A percentile compares a stretch with the other conserved stretches of the same genome.
phyloP scores from a whole-genome alignment of 2,888 invertebrate genomes.

The Polydrusus pterygomalis region DNA sequence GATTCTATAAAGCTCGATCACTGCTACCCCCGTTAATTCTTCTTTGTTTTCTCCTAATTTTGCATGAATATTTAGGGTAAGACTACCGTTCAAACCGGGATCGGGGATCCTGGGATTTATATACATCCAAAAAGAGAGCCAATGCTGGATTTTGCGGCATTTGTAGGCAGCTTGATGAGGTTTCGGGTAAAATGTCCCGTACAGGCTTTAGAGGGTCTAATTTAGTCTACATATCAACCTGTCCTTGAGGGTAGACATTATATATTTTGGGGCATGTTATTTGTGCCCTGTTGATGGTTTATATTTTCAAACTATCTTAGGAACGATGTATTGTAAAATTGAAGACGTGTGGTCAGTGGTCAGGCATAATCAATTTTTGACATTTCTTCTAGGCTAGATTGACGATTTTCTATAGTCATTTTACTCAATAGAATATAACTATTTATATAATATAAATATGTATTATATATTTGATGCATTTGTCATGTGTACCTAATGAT shows the following conservation, averaged over 20 bases:
- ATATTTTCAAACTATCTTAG: background rate
- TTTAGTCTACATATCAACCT: constrained; percentile 35
- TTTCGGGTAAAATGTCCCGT: constrained; percentile 14
- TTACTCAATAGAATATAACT: too few species aligned
- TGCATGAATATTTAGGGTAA: constrained; percentile 10
- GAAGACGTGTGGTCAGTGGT: too few species aligned
- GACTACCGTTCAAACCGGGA: background rate
- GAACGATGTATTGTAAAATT: too few species aligned
- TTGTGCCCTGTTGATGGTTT: background rate
- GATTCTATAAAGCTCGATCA: too few species aligned
- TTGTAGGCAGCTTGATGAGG: constrained; percentile 13
- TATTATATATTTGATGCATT: too few species aligned
- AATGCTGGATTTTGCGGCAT: constrained; percentile 32
- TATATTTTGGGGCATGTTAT: background rate
- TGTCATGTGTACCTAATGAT: too few species aligned
- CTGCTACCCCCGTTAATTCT: too few species aligned
- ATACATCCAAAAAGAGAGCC: constrained; percentile 28
- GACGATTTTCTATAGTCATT: too few species aligned
- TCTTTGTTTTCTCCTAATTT: background rate
- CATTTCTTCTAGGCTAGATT: too few species aligned
- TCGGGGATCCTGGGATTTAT: background rate
- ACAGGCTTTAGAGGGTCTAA: constrained; percentile 27
- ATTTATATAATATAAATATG: too few species aligned
- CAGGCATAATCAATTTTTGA: too few species aligned
- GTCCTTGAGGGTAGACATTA: constrained; percentile 17